These are phyloP conservation scores for Lycocerus yunnanus DNA, from an alignment of 2,888 invertebrate genomes.

Conservation along the genomic window DNA sequence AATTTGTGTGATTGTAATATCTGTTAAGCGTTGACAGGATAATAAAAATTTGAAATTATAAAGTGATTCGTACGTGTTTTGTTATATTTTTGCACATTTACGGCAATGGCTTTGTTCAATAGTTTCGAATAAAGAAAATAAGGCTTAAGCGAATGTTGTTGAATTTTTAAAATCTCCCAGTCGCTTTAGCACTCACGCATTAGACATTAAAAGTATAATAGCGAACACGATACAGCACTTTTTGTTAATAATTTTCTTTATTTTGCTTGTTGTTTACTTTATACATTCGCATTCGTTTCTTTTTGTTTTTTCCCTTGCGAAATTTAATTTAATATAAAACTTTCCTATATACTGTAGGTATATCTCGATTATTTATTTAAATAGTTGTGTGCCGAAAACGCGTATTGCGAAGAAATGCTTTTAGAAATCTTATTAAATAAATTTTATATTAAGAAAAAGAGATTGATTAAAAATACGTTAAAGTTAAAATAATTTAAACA, in stretches of 20 bases:
- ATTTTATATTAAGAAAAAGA: neutral
- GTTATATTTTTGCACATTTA: slow-evolving; percentile 7
- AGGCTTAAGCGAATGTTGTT: slow-evolving; percentile 27
- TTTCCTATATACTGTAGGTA: neutral
- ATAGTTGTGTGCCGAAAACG: neutral
- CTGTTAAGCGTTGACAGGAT: slow-evolving; percentile 6
- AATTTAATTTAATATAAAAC: neutral
- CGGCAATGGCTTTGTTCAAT: slow-evolving; percentile 12
- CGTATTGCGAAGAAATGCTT: neutral
- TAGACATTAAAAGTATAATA: slow-evolving; percentile 30
- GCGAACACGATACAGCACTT: slow-evolving; percentile 41
- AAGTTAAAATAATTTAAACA: neutral
- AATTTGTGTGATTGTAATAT: neutral
- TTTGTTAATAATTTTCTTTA: slow-evolving; percentile 38
- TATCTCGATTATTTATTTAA: neutral
- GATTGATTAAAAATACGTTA: neutral
- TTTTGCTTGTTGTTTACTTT: slow-evolving; percentile 28
- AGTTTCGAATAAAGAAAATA: slow-evolving; percentile 24
- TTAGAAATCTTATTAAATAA: neutral
- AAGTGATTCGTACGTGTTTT: neutral
- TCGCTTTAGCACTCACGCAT: slow-evolving; percentile 30
- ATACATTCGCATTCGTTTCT: slow-evolving; percentile 8
- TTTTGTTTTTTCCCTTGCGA: slow-evolving; percentile 5
- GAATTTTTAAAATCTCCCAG: slow-evolving; percentile 31
- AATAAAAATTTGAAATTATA: slow-evolving; percentile 10